Conservation (phyloP, 2,113 vertebrate genomes). For the Tylochromis polylepis region DNA sequence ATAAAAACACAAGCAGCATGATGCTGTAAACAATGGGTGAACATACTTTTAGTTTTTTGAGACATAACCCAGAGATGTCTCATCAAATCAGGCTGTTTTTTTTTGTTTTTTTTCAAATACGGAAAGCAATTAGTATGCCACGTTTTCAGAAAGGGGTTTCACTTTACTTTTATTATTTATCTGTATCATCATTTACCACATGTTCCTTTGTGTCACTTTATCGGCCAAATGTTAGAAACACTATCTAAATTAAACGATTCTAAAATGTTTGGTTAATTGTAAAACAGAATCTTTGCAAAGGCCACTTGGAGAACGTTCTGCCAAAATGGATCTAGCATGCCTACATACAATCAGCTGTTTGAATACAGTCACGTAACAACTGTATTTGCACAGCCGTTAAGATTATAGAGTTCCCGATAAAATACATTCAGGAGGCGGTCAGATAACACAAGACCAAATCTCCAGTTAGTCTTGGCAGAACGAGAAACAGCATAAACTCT, state of each 20-base stretch:
- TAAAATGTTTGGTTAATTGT: constrained; percentile 34
- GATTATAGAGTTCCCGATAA: constrained; percentile 42
- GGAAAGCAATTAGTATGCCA: not conserved
- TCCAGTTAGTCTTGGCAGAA: constrained; percentile 34
- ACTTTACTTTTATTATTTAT: not conserved
- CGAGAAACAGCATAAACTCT: not conserved
- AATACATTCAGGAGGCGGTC: constrained; percentile 63
- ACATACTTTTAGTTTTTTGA: constrained; percentile 23
- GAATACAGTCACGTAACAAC: constrained; percentile 46
- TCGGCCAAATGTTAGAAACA: constrained; percentile 35
- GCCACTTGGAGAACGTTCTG: constrained; percentile 71
- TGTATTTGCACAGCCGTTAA: constrained; percentile 27
- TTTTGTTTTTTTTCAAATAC: not conserved
- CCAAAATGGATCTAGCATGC: constrained; percentile 69
- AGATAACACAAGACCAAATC: constrained; percentile 14
- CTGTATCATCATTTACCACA: not conserved
- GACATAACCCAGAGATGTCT: not conserved
- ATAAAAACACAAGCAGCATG: constrained; percentile 70
- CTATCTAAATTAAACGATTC: constrained; percentile 5
- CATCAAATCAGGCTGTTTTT: not conserved
- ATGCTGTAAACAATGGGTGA: constrained; percentile 58
- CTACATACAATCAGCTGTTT: constrained; percentile 65
- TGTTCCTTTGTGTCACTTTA: not conserved
- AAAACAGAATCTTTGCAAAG: constrained; percentile 65
- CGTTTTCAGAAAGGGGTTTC: not conserved